Evolutionary conservation across 2,888 invertebrate genomes (phyloP), one percentile per base, ranked within the genome.

Genomic region (Laspeyria flexula): DNA sequence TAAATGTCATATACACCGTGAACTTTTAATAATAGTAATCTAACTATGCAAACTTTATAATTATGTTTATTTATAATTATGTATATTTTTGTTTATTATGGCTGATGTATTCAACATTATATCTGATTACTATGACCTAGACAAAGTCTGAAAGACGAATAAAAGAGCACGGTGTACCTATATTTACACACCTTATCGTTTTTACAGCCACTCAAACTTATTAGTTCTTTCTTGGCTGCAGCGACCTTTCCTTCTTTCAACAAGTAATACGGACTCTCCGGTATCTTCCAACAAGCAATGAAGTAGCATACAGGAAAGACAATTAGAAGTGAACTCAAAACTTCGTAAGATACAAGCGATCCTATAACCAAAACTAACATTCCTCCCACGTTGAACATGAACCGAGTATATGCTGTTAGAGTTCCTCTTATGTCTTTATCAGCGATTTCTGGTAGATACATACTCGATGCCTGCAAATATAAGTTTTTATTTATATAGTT

Each of bases 241-340:
- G 81, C 81, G 2, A 85, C 78, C 10, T 82, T 76, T 1, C 89
- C 88, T 44, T 84, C 86, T 75, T 93, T 94, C 13, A 95, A 70
- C 27, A 93, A 78, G 59, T 85, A 94, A 60, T 94, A 93, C 0
- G 94, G 94, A 0, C 93, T 92, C 65, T 94, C 94, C 0, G 94
- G 94, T 72, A 94, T 93, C 81, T 88, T 90, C 39, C 80, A 75
- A 55, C 93, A 93, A 0, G 80, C 83, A 0, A 83, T 6, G 42
- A 93, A 86, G 63, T 91, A 93, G 3, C 83, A 52, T 0, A 88
- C 40, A 0, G 94, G 92, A 4, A 93, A 10, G n/a, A 7, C 55
- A 15, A 61, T 34, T 11, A 65, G 4, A 0, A 55, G 27, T 31
- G 10, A 35, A 13, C 11, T 66, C 5, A 65, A 27, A 4, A 35